Evolutionary conservation across 2,113 vertebrate genomes (phyloP), one percentile per base, ranked within the genome.

Genomic region (Pygoscelis antarcticus): DNA sequence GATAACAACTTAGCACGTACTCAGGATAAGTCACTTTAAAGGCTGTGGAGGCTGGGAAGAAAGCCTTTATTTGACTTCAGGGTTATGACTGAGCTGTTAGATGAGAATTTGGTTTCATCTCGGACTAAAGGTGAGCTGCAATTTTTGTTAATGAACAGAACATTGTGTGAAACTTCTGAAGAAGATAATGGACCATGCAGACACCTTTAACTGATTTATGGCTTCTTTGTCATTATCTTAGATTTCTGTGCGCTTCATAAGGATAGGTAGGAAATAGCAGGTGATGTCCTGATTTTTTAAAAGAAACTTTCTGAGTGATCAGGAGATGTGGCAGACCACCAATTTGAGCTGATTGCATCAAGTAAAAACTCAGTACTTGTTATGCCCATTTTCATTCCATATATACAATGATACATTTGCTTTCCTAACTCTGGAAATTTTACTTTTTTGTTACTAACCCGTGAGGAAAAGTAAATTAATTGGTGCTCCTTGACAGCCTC

Each of bases 71-170:
- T 70, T 87, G 36, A 51, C 81, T 52, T 42, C 40, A 69, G 66
- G 40, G 11, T 21, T 85, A 27, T 34, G 70, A 65, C 23, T 76
- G 82, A 47, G 36, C 40, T 68, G 22, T 51, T 79, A 71, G 74
- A 42, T 21, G 52, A 57, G 70, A 80, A 62, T 87, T 93, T 64
- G 38, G 20, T 60, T 96, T 93, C 55, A 27, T 87, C 80, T 58
- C 84, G 65, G 64, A 62, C 30, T 75, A 30, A 49, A 20, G 22
- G 26, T 84, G 61, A 91, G 72, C 14, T 91, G 60, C 65, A 91
- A 47, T 89, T 95, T 95, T 82, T 75, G 26, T 87, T 93, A 79
- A 77, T 79, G 54, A 75, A 66, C 52, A 85, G 77, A 80, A 75
- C 44, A 61, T 72, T 71, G 34, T 60, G 34, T 84, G 44, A 85